Conservation (phyloP, 2,113 vertebrate species). For the Prionailurus viverrinus region DNA sequence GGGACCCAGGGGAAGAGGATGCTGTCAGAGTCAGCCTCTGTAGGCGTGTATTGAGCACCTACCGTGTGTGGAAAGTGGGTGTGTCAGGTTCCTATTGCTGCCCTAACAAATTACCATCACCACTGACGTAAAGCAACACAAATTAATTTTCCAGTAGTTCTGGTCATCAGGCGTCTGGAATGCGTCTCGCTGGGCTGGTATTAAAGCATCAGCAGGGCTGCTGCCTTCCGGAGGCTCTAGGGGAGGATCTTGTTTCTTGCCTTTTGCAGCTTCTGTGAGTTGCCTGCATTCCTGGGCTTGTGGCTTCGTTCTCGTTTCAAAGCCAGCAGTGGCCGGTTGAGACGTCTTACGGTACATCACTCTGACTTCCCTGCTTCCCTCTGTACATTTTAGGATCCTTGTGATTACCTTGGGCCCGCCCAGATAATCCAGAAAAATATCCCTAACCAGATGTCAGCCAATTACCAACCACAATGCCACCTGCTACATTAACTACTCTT, state of each 20-base stretch:
- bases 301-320: neutral
- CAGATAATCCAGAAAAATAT: neutral
- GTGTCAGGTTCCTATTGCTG: neutral
- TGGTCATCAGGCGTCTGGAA: neutral
- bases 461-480: neutral
- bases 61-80: neutral
- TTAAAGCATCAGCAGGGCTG: neutral
- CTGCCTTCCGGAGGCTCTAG: neutral
- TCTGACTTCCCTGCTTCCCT: neutral
- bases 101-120: neutral
- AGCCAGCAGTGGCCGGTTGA: neutral
- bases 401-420: neutral
- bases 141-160: neutral
- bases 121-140: neutral
- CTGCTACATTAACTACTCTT: neutral
- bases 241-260: neutral
- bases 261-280: neutral
- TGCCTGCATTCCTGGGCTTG: accelerated
- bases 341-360: too few relatives aligned
- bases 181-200: neutral
- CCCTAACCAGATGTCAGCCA: neutral
- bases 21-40: neutral
- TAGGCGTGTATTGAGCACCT: neutral
- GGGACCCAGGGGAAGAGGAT: neutral
- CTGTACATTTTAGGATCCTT: neutral